These are phyloP conservation scores for Trichonephila clavipes DNA, from an alignment of 1,140 invertebrate species.

Conservation along the genomic window DNA sequence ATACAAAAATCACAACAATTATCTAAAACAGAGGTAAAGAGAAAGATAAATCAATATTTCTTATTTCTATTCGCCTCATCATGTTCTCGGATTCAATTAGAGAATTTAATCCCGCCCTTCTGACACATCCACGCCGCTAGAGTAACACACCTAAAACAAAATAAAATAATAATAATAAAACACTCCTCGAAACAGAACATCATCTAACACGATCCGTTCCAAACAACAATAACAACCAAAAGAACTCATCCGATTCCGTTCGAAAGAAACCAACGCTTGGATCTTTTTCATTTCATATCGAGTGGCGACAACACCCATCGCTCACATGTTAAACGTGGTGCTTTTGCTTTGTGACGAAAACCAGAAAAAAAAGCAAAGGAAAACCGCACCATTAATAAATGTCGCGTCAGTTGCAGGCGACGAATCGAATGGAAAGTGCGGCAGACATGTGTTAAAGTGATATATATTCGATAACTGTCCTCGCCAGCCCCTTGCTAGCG, in stretches of 20 bases:
- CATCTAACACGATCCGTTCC: not conserved
- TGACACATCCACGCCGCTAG: not conserved
- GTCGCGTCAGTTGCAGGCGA: conserved; percentile 68
- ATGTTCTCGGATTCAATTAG: not conserved
- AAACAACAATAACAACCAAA: not conserved
- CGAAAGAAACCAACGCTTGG: not conserved
- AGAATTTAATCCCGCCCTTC: not conserved
- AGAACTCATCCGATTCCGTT: not conserved
- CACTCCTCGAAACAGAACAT: not conserved
- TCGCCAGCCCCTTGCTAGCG: not conserved
- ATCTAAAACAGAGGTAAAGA: too few relatives aligned
- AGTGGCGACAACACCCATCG: conserved; percentile 15
- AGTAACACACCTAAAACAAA: not conserved
- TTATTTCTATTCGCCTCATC: too few relatives aligned
- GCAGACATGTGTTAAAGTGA: conserved; percentile 72
- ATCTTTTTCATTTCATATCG: not conserved
- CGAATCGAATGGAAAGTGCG: conserved; percentile 41
- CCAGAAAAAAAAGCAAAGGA: not conserved
- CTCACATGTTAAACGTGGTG: conserved; percentile 23
- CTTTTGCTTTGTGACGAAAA: not conserved
- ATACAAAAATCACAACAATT: too few relatives aligned
- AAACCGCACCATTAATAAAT: conserved; percentile 68
- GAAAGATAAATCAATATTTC: too few relatives aligned
- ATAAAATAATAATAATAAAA: not conserved
- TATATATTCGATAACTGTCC: conserved; percentile 74